Evolutionary conservation across 1,140 invertebrate species (phyloP).

Genomic region (Halotydeus destructor): DNA sequence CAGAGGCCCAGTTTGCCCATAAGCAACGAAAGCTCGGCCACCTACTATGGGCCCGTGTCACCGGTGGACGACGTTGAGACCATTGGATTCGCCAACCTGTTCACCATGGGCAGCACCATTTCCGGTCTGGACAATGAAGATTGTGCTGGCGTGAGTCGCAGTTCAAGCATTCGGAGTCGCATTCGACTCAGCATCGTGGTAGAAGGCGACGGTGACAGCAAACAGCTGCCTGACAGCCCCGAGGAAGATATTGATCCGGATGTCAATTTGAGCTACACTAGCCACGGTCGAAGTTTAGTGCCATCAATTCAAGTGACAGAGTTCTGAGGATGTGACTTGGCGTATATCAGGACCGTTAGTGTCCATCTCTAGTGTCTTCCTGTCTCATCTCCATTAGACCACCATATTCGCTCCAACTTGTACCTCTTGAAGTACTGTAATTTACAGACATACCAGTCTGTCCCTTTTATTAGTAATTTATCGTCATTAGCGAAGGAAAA

Average conservation of each 20-base stretch:
- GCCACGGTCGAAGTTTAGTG: not conserved
- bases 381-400: too few relatives aligned
- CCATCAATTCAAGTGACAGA: conserved; percentile 7
- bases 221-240: too few relatives aligned
- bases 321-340: conserved; percentile 7
- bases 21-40: not conserved
- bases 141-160: not conserved
- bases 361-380: too few relatives aligned
- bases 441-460: too few relatives aligned
- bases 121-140: not conserved
- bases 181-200: conserved; percentile 8
- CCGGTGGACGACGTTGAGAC: not conserved
- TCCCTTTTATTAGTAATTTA: too few relatives aligned
- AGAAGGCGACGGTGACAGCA: conserved; percentile 13
- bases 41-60: not conserved
- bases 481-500: too few relatives aligned
- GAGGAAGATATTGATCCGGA: conserved; percentile 5
- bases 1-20: conserved; percentile 19
- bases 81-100: not conserved
- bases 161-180: conserved; percentile 7
- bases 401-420: too few relatives aligned
- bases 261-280: not conserved
- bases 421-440: too few relatives aligned
- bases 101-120: not conserved
- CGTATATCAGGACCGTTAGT: too few relatives aligned